phyloP scores from a whole-genome alignment of 1,140 invertebrate species.

The Nylanderia fulva region DNA sequence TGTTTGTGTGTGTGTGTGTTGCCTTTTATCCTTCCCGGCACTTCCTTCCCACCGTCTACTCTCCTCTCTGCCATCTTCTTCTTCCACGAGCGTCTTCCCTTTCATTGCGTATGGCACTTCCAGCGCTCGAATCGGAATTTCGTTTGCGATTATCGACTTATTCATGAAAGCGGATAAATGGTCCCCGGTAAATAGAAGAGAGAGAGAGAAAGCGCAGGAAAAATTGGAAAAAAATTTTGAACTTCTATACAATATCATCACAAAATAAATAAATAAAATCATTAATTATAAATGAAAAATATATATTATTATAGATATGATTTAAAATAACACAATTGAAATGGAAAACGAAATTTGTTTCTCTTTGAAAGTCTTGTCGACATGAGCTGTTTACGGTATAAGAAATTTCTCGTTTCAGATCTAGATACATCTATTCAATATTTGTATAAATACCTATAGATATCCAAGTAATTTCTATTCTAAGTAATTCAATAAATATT shows the following conservation, averaged over 20 bases:
- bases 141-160: conserved; percentile 45
- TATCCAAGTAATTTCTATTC: neutral
- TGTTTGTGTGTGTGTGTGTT: conserved; percentile 16
- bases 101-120: conserved; percentile 46
- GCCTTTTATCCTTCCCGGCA: conserved; percentile 74
- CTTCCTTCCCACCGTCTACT: conserved; percentile 74
- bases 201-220: neutral
- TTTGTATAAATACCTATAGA: neutral
- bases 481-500: neutral
- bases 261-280: neutral
- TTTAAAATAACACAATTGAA: neutral
- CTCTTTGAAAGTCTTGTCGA: neutral
- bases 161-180: conserved; percentile 30
- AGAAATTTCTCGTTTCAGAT: neutral
- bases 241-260: neutral
- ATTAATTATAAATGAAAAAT: neutral
- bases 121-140: conserved; percentile 45
- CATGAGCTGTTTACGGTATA: neutral
- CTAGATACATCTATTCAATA: neutral
- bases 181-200: neutral
- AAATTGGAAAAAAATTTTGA: neutral
- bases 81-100: conserved; percentile 29
- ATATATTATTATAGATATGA: neutral
- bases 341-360: neutral
- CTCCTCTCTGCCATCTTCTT: conserved; percentile 41